These are phyloP conservation scores for Perdix hodgsoniae DNA, from an alignment of 2,797 vertebrate genomes.

Conservation along the genomic window DNA sequence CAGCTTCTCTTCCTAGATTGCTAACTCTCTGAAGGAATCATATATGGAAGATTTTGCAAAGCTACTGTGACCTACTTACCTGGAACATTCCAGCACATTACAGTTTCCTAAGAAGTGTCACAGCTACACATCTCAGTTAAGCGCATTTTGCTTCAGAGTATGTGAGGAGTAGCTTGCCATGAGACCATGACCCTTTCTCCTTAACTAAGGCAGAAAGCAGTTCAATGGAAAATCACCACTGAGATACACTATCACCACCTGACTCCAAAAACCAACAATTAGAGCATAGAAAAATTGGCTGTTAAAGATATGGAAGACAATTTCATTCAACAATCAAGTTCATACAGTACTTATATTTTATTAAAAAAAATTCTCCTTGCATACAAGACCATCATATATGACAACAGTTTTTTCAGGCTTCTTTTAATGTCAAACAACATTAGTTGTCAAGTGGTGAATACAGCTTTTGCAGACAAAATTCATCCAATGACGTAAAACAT, in stretches of 20 bases:
- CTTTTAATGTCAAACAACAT: neutral
- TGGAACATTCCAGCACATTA: neutral
- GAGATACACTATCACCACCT: neutral
- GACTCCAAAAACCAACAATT: rapidly evolving
- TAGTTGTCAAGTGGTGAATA: neutral
- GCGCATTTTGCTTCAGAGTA: neutral
- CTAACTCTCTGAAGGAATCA: neutral
- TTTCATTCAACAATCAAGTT: neutral
- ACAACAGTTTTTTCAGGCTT: neutral
- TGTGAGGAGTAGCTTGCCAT: rapidly evolving
- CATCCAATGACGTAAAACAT: neutral
- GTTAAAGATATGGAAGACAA: rapidly evolving
- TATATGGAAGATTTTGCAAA: neutral
- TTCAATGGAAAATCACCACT: neutral
- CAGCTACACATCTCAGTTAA: neutral
- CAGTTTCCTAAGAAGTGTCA: neutral
- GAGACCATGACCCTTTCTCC: rapidly evolving
- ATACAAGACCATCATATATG: neutral
- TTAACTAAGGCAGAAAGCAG: neutral
- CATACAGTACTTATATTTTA: neutral
- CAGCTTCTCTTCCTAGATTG: neutral
- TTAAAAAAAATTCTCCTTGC: neutral
- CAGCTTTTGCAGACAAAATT: neutral
- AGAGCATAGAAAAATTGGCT: neutral
- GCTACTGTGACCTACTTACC: neutral